phyloP scores from a whole-genome alignment of 1,140 invertebrate genomes.

The Colletes gigas region DNA sequence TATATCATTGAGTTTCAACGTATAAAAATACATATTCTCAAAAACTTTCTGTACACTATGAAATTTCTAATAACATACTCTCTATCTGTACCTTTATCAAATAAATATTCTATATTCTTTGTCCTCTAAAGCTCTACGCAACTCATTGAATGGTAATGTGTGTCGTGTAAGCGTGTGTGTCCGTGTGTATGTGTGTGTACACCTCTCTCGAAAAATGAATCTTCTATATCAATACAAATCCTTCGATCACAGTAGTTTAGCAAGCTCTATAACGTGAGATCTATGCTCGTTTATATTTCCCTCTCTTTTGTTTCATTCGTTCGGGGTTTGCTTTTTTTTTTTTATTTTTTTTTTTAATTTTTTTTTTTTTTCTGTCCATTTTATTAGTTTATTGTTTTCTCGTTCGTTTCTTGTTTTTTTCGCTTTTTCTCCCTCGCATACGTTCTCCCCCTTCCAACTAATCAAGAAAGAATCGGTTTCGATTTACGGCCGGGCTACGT shows the following conservation, averaged over 20 bases:
- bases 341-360: not conserved
- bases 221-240: slow-evolving; percentile 52
- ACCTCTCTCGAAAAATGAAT: slow-evolving; percentile 49
- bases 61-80: slow-evolving; percentile 67
- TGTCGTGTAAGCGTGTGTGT: slow-evolving; percentile 32
- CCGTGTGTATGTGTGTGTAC: not conserved
- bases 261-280: slow-evolving; percentile 77
- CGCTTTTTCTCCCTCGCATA: not conserved
- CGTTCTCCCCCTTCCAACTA: not conserved
- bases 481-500: slow-evolving; percentile 41
- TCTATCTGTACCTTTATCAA: slow-evolving; percentile 63
- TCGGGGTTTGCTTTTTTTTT: not conserved
- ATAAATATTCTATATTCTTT: slow-evolving; percentile 55
- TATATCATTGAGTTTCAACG: slow-evolving; percentile 61
- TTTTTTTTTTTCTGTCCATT: not conserved
- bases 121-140: slow-evolving; percentile 46
- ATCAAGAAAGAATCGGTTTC: slow-evolving; percentile 15
- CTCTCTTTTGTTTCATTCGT: not conserved
- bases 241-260: slow-evolving; percentile 62
- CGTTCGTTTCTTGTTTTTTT: not conserved
- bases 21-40: slow-evolving; percentile 74
- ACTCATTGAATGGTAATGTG: slow-evolving; percentile 50
- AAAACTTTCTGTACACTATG: slow-evolving; percentile 67
- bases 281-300: slow-evolving; percentile 64
- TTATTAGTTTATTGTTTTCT: not conserved